Percentiles rank a stretch among this genome's conserved stretches.
Conservation (phyloP, 2,888 invertebrate genomes). For the Lacanobia wlatinum region DNA sequence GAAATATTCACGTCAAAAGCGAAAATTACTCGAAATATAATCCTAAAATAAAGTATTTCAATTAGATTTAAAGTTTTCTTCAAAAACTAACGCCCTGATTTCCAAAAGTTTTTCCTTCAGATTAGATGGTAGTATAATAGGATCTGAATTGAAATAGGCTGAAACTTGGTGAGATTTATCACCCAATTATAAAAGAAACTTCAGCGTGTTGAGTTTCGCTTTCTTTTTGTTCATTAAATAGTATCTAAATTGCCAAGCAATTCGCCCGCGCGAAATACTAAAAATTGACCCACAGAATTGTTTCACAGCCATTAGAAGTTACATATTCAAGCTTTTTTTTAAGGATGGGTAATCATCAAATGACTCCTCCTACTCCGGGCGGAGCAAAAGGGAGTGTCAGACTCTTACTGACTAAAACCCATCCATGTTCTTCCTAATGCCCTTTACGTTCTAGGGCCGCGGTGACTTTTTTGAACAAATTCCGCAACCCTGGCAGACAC, state of each 20-base stretch:
- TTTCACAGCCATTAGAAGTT: too few relatives aligned
- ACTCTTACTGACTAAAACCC: too few relatives aligned
- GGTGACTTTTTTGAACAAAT: too few relatives aligned
- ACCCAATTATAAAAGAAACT: slow-evolving; percentile 41
- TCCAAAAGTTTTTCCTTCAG: slow-evolving; percentile 22
- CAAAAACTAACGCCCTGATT: slow-evolving; percentile 31
- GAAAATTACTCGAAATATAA: slow-evolving; percentile 30
- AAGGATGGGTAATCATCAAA: too few relatives aligned
- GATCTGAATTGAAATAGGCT: slow-evolving; percentile 34
- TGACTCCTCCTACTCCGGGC: too few relatives aligned
- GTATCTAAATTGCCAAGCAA: not conserved
- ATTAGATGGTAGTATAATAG: slow-evolving; percentile 13
- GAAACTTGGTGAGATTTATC: slow-evolving; percentile 41
- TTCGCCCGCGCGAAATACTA: too few relatives aligned
- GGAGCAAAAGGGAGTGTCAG: too few relatives aligned
- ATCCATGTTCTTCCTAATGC: too few relatives aligned
- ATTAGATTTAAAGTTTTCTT: slow-evolving; percentile 37
- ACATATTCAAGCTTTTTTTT: too few relatives aligned
- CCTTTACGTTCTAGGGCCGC: too few relatives aligned
- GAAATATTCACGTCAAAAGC: slow-evolving; percentile 9
- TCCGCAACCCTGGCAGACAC: too few relatives aligned
- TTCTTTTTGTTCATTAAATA: not conserved
- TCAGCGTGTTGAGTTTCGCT: not conserved
- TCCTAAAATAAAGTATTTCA: slow-evolving; percentile 26
- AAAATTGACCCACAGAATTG: too few relatives aligned